phyloP scores from a whole-genome alignment of 1,140 invertebrate genomes.

The Stegodyphus dumicola region DNA sequence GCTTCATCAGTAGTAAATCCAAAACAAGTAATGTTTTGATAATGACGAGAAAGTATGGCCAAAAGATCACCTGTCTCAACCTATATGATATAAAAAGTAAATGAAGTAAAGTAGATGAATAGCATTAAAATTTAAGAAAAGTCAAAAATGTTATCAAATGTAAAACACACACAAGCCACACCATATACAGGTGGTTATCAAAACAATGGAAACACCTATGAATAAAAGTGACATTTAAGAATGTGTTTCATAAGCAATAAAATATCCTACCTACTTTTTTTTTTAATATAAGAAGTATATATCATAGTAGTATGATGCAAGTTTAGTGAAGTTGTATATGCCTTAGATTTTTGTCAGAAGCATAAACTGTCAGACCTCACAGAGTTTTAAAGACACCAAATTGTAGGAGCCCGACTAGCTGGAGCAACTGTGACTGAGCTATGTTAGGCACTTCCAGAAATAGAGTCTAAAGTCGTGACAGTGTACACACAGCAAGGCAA shows the following conservation, averaged over 20 bases:
- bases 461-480: neutral
- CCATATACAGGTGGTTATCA: neutral
- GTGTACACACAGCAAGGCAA: neutral
- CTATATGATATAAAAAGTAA: too few relatives aligned
- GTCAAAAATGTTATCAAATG: too few relatives aligned
- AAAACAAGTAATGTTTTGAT: constrained; percentile 2
- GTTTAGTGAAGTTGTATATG: neutral
- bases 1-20: too few relatives aligned
- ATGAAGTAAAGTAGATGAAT: too few relatives aligned
- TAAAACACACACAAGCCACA: too few relatives aligned
- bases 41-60: constrained; percentile 3
- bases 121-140: too few relatives aligned
- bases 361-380: neutral
- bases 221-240: neutral
- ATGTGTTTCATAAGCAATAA: neutral
- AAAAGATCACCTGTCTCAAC: neutral
- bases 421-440: neutral
- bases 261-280: neutral
- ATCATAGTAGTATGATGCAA: neutral
- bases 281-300: neutral
- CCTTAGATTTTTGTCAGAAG: neutral
- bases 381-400: neutral
- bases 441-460: neutral
- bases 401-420: neutral
- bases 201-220: neutral